Base-by-base conservation (phyloP, 2,113 vertebrate species). In the Nettapus auritus region DNA sequence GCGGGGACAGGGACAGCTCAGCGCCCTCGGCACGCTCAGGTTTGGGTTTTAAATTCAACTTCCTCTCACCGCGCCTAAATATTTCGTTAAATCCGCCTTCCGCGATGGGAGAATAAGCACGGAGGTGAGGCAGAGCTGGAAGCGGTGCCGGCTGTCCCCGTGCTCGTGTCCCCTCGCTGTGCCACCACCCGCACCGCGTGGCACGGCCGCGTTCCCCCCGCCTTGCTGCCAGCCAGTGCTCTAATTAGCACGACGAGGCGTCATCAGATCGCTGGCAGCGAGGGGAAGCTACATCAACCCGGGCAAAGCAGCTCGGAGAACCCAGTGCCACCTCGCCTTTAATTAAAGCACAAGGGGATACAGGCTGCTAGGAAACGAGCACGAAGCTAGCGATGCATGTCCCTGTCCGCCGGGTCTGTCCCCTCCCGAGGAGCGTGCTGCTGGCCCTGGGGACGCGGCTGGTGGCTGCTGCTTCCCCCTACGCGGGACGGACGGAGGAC, bases 21-120 rank as follows among this genome's bases (percentile, higher is more conserved):
- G 1, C 23, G 29, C 28, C 22, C 16, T 69, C 8, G 0, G 34
- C 74, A 21, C 8, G 42, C 36, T 53, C 4, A 3, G 25, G 5
- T 9, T 2, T 2, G 36, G 1, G 31, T 34, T 14, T 40, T 22
- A 17, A 28, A 36, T 34, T 16, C 9, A 1, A 9, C 15, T 46
- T 26, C 5, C 26, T 34, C 14, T 6, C 29, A 26, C 8, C 19
- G 4, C 7, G n/a, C 64, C 42, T 69, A 57, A 90, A 42, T 70
- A 42, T 50, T 77, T 9, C 33, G 33, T 71, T 70, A 8, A 3
- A 19, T n/a, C 5, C 1, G 6, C 25, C 50, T 29, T 23, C 0
- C 7, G 64, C 50, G 29, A 90, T 15, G 55, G 17, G 64, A n/a
- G 44, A 62, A 57, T 38, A 46, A 15, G 38, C 25, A 1, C 11